Evolutionary conservation across 2,888 invertebrate species (phyloP).

Genomic region (Hedychridium roseum): DNA sequence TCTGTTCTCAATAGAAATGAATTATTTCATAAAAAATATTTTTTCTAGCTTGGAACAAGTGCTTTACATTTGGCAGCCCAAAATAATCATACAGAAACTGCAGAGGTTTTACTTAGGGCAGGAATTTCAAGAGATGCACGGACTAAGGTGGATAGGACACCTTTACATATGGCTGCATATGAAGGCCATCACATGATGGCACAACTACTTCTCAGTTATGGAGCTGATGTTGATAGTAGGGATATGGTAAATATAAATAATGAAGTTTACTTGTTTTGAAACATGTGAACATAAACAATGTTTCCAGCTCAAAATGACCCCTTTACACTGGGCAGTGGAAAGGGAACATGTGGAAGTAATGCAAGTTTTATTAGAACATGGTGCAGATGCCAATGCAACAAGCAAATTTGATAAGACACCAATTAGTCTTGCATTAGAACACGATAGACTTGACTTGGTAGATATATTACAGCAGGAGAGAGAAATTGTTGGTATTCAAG

Average conservation of each 20-base stretch:
- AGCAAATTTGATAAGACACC: constrained; percentile 82
- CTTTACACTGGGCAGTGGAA: constrained; percentile 93
- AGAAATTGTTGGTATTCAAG: constrained; percentile 45
- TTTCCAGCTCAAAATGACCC: constrained; percentile 83
- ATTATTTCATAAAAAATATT: constrained; percentile 3
- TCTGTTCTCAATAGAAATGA: neutral
- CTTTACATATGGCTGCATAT: constrained; percentile 87
- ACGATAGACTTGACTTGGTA: constrained; percentile 70
- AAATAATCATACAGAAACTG: constrained; percentile 81
- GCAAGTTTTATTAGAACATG: constrained; percentile 74
- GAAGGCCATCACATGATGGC: constrained; percentile 83
- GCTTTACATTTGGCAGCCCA: constrained; percentile 88
- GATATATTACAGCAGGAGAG: constrained; percentile 67
- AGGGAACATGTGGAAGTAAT: constrained; percentile 78
- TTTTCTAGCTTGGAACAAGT: constrained; percentile 82
- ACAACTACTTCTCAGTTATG: constrained; percentile 72
- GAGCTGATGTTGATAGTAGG: constrained; percentile 76
- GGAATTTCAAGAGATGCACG: constrained; percentile 89
- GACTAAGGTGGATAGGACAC: constrained; percentile 92
- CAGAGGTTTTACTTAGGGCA: constrained; percentile 82
- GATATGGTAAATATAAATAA: constrained; percentile 73
- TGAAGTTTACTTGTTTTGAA: neutral
- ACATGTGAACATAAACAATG: constrained; percentile 1
- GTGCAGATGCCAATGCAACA: constrained; percentile 73
- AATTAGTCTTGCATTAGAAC: constrained; percentile 73